These are phyloP conservation scores for Melanitta fusca DNA, from an alignment of 2,797 vertebrate species.

Conservation along the genomic window DNA sequence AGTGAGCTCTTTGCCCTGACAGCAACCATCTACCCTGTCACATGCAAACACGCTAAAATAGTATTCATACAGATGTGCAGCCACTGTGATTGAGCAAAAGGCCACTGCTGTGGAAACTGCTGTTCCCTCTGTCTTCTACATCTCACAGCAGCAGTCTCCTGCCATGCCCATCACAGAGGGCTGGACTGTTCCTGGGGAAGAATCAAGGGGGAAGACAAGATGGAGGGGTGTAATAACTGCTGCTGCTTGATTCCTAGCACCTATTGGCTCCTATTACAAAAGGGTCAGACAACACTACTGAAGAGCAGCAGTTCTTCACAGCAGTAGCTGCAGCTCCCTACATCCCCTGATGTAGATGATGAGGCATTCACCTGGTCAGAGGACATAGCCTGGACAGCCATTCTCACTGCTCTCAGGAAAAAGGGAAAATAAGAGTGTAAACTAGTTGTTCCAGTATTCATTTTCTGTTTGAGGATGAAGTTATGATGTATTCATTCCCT, in stretches of 20 bases:
- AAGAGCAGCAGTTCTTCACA: neutral
- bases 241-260: neutral
- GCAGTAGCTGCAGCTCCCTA: neutral
- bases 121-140: neutral
- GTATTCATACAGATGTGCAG: neutral
- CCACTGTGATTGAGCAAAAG: neutral
- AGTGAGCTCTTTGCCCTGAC: fast-evolving
- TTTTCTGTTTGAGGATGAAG: neutral
- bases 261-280: neutral
- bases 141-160: neutral
- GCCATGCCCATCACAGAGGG: neutral
- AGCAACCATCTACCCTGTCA: neutral
- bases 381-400: neutral
- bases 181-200: neutral
- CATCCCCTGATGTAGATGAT: neutral
- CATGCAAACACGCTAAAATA: fast-evolving
- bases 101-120: neutral
- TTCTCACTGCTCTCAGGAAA: neutral
- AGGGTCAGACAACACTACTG: neutral
- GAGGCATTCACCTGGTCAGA: neutral
- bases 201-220: too few relatives aligned
- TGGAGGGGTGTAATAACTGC: neutral
- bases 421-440: neutral
- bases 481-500: neutral
- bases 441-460: neutral